A percentile compares a stretch with the other conserved stretches of the same genome.
These are phyloP conservation scores for Jaculus jaculus DNA, from an alignment of 2,113 vertebrate species.

Conservation along the genomic window DNA sequence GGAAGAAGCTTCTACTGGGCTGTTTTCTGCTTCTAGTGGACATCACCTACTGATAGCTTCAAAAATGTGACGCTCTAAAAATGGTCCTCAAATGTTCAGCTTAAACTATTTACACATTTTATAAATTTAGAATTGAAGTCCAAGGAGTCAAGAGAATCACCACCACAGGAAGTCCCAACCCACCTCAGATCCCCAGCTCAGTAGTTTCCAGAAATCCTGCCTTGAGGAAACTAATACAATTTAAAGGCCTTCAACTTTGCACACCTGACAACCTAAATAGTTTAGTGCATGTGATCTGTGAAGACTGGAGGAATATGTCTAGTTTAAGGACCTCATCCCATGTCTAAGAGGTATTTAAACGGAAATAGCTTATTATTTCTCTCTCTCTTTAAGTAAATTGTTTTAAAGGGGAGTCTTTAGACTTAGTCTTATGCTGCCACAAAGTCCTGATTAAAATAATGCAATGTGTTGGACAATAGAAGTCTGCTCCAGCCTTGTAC, in stretches of 20 bases:
- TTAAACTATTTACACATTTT: background rate
- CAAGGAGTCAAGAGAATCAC: background rate
- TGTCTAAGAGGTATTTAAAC: background rate
- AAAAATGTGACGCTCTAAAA: background rate
- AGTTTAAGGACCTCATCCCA: background rate
- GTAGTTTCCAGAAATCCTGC: background rate
- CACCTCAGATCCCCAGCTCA: background rate
- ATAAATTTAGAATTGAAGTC: slow-evolving; percentile 25
- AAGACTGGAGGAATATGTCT: background rate
- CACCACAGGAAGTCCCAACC: background rate
- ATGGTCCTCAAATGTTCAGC: background rate
- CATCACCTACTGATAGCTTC: background rate
- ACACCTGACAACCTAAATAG: background rate
- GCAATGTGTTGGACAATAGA: background rate
- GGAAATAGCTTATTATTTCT: background rate
- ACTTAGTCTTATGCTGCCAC: background rate
- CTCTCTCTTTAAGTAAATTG: background rate
- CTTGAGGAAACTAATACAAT: background rate
- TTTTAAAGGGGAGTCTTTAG: slow-evolving; percentile 5
- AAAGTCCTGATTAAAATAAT: background rate
- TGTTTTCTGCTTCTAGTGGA: background rate
- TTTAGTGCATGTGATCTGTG: background rate
- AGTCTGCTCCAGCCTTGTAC: background rate
- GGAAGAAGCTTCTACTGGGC: background rate
- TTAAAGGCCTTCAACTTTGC: background rate